Evolutionary conservation across 1,140 invertebrate species (phyloP), one percentile per base, ranked within the genome.

Genomic region (Hylyphantes graminicola): DNA sequence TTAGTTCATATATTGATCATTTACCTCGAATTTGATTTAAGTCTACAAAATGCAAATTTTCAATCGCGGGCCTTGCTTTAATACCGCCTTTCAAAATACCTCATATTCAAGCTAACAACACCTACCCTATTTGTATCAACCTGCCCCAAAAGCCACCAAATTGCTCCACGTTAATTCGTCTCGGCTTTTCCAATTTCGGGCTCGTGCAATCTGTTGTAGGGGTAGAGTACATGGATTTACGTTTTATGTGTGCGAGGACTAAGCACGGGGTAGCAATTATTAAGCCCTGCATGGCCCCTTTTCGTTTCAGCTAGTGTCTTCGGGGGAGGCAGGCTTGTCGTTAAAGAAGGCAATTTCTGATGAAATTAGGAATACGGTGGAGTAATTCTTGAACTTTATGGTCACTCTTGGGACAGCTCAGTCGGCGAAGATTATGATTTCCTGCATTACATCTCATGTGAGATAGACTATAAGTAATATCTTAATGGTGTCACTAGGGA

Each of bases 281-380:
- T 74, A 55, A 57, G 72, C 53, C 51, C 51, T 48, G 51, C 17
- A 35, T 21, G 50, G 72, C 51, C 48, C 72, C 72, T 74, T 74
- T 57, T 57, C 54, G 51, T 70, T 70, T 70, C 53, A 35, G 54
- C 51, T 74, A 74, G 72, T 57, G 72, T 57, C 72, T 70, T 50
- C 54, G 54, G 54, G 68, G 68, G 50, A 70, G 68, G 50, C 54
- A 53, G 68, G 50, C 51, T 70, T 70, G 68, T 70, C 68, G 68
- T 70, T 70, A 70, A 57, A 57, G 72, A 74, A 35, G 72, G 68
- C 68, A 70, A 74, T 74, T 74, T 74, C 72, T 74, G 72, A 74
- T 57, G 72, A 74, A 74, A 74, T 74, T 74, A 57, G 72, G 72
- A 74, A 74, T 57, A 70, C 68, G 17, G 68, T 51, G 68, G 51